Conservation (phyloP, 2,888 invertebrate species). For the Sphaerophoria taeniata region DNA sequence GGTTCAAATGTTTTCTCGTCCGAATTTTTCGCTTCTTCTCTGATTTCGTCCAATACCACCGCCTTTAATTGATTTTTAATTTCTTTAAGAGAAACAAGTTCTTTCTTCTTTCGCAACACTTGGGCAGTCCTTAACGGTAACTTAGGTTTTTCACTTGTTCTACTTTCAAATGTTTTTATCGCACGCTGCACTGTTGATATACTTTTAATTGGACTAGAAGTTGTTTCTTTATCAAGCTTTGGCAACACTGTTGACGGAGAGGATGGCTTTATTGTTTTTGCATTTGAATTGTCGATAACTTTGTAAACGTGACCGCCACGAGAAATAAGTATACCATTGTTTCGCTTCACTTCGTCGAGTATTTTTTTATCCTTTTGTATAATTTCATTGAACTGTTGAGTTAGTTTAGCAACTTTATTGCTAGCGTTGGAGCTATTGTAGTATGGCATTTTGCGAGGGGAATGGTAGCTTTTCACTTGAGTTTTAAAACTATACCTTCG, state of each 20-base stretch:
- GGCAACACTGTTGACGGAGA: conserved; percentile 17
- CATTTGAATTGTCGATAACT: conserved; percentile 79
- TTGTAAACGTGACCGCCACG: conserved; percentile 82
- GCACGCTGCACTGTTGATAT: conserved; percentile 81
- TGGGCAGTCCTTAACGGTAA: conserved; percentile 80
- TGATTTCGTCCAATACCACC: conserved; percentile 57
- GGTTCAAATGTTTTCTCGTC: conserved; percentile 5
- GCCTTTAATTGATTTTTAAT: conserved; percentile 38
- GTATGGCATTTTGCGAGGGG: conserved; percentile 78
- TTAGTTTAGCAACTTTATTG: conserved; percentile 87
- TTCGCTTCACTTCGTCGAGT: conserved; percentile 85
- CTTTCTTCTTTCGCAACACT: conserved; percentile 80
- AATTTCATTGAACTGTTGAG: conserved; percentile 88
- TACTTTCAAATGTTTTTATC: conserved; percentile 79
- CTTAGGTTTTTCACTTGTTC: conserved; percentile 79
- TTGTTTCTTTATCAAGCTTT: conserved; percentile 42
- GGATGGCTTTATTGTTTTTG: conserved; percentile 35
- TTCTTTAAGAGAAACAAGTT: conserved; percentile 75
- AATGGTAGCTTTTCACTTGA: conserved; percentile 79
- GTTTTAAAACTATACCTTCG: conserved; percentile 83
- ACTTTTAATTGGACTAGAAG: conserved; percentile 76
- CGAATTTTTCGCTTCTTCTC: conserved; percentile 51
- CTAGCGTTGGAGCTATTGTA: conserved; percentile 75
- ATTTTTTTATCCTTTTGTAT: conserved; percentile 83
- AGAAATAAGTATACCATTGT: conserved; percentile 83